Evolutionary conservation across 2,113 vertebrate species (phyloP).

Genomic region (Acrocephalus kingi): DNA sequence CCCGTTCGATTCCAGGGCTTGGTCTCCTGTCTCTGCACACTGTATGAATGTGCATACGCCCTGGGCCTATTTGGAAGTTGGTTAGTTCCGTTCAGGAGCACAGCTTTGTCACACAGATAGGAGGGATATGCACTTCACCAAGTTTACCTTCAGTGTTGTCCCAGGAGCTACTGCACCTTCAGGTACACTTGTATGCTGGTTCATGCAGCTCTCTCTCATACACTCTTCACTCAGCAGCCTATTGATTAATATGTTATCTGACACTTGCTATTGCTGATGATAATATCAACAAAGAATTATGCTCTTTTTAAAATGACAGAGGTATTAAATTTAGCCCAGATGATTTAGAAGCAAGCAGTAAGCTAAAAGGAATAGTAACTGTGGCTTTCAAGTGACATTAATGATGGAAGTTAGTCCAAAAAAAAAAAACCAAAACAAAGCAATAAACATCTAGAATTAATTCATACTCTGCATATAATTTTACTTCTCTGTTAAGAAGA

Average conservation of each 20-base stretch:
- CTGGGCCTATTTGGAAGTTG: not conserved
- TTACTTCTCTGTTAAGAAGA: not conserved
- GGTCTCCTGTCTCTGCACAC: not conserved
- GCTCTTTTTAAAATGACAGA: not conserved
- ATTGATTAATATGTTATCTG: not conserved
- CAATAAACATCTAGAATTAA: not conserved
- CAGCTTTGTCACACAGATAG: not conserved
- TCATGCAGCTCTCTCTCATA: not conserved
- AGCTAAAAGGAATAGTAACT: not conserved
- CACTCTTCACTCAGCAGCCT: not conserved
- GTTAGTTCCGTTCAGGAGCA: not conserved
- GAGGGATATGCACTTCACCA: not conserved
- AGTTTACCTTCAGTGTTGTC: not conserved
- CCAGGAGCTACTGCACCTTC: not conserved
- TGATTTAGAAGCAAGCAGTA: not conserved
- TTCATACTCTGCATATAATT: not conserved
- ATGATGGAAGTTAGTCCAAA: not conserved
- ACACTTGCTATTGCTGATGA: not conserved
- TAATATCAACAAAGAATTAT: not conserved
- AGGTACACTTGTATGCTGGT: not conserved
- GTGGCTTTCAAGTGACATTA: not conserved
- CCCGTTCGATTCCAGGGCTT: not conserved
- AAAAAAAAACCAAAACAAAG: not conserved
- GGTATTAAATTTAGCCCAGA: not conserved
- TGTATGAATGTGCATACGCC: not conserved